These are phyloP conservation scores for Acronicta aceris DNA, from an alignment of 2,888 invertebrate genomes.

Conservation along the genomic window DNA sequence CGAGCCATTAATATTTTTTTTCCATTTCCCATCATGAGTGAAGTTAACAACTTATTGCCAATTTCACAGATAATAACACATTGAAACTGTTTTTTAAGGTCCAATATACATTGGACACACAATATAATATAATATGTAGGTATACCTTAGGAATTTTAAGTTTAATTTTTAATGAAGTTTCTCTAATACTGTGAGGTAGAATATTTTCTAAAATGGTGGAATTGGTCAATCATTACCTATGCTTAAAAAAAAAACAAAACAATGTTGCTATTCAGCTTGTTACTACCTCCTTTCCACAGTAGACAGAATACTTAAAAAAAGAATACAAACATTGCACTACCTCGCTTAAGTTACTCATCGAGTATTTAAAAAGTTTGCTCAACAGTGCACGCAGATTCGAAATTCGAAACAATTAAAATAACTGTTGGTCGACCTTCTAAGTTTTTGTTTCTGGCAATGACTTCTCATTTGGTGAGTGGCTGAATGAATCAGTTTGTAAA, in stretches of 20 bases:
- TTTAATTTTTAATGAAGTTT: no score
- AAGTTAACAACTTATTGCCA: constrained; percentile 3
- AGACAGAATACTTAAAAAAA: not conserved
- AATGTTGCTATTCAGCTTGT: not conserved
- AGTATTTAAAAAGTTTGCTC: constrained; percentile 39
- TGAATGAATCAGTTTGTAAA: constrained; percentile 35
- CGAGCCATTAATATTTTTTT: constrained; percentile 25
- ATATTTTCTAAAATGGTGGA: no score
- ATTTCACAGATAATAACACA: constrained; percentile 6
- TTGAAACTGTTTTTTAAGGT: not conserved
- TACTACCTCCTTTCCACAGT: no score
- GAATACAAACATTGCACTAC: not conserved
- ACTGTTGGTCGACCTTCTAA: constrained; percentile 43
- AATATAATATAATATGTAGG: no score
- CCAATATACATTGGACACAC: not conserved
- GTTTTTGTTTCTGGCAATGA: constrained; percentile 49
- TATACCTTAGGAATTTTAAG: no score
- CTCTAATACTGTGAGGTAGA: no score
- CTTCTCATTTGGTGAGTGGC: constrained; percentile 42
- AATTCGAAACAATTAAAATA: constrained; percentile 42
- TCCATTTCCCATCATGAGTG: constrained; percentile 31
- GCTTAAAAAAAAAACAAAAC: not conserved
- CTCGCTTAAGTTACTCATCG: not conserved
- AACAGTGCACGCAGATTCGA: constrained; percentile 36
- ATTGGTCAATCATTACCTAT: no score